Evolutionary conservation across 2,113 vertebrate genomes (phyloP), one percentile per base, ranked within the genome.

Genomic region (Mixornis gularis): DNA sequence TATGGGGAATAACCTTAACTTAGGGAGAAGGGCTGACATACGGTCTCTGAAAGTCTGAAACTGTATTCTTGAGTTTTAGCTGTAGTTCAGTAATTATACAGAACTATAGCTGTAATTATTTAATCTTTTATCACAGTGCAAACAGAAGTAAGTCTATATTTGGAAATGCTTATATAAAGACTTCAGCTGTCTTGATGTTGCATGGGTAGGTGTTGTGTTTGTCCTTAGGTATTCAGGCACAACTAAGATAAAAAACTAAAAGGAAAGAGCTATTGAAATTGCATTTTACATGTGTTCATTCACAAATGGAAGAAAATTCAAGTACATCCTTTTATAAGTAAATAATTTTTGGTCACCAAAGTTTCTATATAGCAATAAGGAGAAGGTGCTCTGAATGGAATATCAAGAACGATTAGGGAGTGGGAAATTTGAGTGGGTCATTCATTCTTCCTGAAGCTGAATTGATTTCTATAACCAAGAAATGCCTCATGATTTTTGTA

Each of bases 371-470:
- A 56, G 15, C 29, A 64, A 11, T 70, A 30, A 34, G 58, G 76
- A 77, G 26, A 73, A 1, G 0, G 0, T 62, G 12, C 8, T 65
- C 22, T 86, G 38, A 48, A 20, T 3, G 1, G 13, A 34, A 3
- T 83, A 41, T 51, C 43, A 24, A 8, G 34, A 26, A 78, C 27
- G 27, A 43, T 29, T 25, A 34, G 17, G 5, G 22, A 74, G 10
- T 3, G 2, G 6, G 11, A 12, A 58, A 44, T 65, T 64, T 65
- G 21, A 48, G 27, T 4, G 1, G 8, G 15, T 30, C 14, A 20
- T 73, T 51, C 12, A 15, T 86, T 83, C 13, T 13, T 41, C 8
- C 25, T 83, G 41, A 69, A 41, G 25, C 17, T 52, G 55, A 70
- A 68, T 21, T 80, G 25, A 36, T 48, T 60, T 81, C 7, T 44